phyloP scores from a whole-genome alignment of 2,888 invertebrate genomes.

The Dascillus cervinus region DNA sequence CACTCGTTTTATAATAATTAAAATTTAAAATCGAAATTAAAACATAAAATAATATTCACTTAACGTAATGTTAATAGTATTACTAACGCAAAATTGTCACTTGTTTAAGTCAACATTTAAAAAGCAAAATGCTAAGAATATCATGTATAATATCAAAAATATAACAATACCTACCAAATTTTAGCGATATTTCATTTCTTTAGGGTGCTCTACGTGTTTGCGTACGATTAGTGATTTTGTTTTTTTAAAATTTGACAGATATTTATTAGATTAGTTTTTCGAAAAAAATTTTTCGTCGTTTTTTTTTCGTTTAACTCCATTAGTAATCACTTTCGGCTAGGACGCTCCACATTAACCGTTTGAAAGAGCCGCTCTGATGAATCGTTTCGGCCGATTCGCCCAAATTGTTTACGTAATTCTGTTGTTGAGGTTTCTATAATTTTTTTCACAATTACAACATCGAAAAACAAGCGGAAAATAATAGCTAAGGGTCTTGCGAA shows the following conservation, averaged over 20 bases:
- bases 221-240: too few relatives aligned
- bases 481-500: neutral
- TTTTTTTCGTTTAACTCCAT: conserved; percentile 6
- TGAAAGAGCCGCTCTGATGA: conserved; percentile 88
- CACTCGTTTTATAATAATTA: conserved; percentile 31
- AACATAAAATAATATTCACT: conserved; percentile 13
- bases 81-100: too few relatives aligned
- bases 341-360: conserved; percentile 86
- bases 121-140: too few relatives aligned
- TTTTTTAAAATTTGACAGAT: too few relatives aligned
- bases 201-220: conserved; percentile 36
- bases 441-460: conserved; percentile 47
- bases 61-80: too few relatives aligned
- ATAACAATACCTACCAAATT: too few relatives aligned
- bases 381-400: conserved; percentile 70
- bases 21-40: conserved; percentile 23
- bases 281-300: conserved; percentile 2
- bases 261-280: conserved; percentile 2
- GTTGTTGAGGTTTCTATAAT: conserved; percentile 37
- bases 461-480: conserved; percentile 14
- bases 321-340: conserved; percentile 62
- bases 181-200: too few relatives aligned
- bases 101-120: too few relatives aligned
- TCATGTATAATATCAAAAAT: too few relatives aligned
- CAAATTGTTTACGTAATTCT: conserved; percentile 51